These are phyloP conservation scores for Coelogynopora nodosa DNA, from an alignment of 2,888 invertebrate species.

Conservation along the genomic window DNA sequence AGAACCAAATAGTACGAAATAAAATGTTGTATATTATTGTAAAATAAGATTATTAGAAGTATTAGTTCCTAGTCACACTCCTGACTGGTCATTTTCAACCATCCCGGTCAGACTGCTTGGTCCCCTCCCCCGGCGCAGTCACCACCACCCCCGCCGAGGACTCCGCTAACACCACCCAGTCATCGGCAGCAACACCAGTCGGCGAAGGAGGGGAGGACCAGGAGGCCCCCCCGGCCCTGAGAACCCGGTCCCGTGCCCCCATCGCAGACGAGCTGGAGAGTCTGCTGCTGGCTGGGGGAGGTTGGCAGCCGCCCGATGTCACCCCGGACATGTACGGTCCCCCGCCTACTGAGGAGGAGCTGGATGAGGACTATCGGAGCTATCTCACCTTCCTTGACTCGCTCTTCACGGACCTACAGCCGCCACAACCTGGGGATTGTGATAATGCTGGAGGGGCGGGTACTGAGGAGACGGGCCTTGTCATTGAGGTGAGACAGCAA, in stretches of 20 bases:
- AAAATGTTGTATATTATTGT: no score
- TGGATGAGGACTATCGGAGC: not conserved
- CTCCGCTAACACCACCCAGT: not conserved
- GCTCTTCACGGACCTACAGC: not conserved
- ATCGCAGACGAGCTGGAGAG: not conserved
- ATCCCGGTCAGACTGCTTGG: no score
- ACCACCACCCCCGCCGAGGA: not conserved
- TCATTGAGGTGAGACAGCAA: not conserved
- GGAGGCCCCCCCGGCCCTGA: not conserved
- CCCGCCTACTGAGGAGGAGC: not conserved
- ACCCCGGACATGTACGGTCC: conserved; percentile 26
- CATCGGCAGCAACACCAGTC: no score
- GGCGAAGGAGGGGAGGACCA: not conserved
- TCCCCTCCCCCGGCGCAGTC: no score
- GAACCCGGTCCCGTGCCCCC: not conserved
- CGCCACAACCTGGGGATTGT: no score
- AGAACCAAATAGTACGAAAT: no score
- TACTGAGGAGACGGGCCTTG: not conserved
- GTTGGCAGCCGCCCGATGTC: conserved; percentile 10
- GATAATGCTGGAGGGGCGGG: no score
- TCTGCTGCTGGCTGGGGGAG: not conserved
- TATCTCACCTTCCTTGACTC: not conserved
- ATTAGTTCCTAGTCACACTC: no score
- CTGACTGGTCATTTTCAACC: no score
- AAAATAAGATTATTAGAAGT: no score